A percentile compares a stretch with the other conserved stretches of the same genome.
Conservation (phyloP, 2,888 invertebrate genomes). For the Mythimna vitellina region DNA sequence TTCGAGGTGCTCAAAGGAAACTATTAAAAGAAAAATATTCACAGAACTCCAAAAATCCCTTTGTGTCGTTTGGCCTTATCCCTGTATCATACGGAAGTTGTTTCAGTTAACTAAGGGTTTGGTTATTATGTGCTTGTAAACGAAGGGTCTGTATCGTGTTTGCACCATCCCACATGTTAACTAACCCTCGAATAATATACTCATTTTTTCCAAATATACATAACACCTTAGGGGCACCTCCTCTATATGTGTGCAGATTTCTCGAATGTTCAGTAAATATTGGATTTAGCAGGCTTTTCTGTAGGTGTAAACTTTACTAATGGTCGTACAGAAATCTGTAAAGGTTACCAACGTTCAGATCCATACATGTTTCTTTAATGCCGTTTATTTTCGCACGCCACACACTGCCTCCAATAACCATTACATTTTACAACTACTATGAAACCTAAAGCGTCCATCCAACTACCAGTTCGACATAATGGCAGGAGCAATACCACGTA, state of each 20-base stretch:
- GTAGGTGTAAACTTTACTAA: not conserved
- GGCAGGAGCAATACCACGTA: constrained; percentile 44
- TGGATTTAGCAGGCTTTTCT: not conserved
- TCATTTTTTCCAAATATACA: constrained; percentile 7
- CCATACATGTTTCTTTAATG: constrained; percentile 27
- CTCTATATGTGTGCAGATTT: not conserved
- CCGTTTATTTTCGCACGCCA: constrained; percentile 21
- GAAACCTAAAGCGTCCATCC: constrained; percentile 39
- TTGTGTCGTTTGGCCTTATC: constrained; percentile 32
- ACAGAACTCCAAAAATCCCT: constrained; percentile 23
- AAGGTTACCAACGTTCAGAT: not conserved
- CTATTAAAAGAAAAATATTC: constrained; percentile 17
- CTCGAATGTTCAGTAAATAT: not conserved
- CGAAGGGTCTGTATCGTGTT: constrained; percentile 10
- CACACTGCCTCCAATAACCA: constrained; percentile 35
- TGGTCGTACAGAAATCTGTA: not conserved
- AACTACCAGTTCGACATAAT: constrained; percentile 18
- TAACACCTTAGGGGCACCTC: not conserved
- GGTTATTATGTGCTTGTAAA: constrained; percentile 36
- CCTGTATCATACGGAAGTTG: constrained; percentile 16
- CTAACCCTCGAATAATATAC: constrained; percentile 1
- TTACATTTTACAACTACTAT: constrained; percentile 46
- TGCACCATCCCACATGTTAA: not conserved
- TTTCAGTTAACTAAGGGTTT: constrained; percentile 22
- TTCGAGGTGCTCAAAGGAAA: not conserved